A percentile compares a stretch with the other conserved stretches of the same genome.
phyloP scores from a whole-genome alignment of 2,113 vertebrate genomes.

The Empidonax traillii region DNA sequence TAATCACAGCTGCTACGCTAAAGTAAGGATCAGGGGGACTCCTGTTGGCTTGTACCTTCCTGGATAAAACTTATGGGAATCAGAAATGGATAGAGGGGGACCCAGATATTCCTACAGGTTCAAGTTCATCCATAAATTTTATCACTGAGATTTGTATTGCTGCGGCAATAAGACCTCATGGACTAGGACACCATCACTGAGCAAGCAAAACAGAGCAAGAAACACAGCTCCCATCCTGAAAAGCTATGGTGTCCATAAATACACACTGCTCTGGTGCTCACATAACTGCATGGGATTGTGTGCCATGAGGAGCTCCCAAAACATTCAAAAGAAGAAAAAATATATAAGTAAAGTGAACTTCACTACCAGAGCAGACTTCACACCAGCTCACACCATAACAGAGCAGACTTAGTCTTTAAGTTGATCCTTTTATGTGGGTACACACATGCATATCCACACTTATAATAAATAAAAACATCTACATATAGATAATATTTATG shows the following conservation, averaged over 20 bases:
- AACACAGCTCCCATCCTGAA: neutral
- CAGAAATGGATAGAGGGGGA: neutral
- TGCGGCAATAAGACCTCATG: neutral
- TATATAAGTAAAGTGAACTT: neutral
- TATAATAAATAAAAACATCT: neutral
- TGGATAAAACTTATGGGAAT: neutral
- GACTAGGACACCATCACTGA: neutral
- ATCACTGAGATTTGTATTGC: neutral
- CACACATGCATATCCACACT: neutral
- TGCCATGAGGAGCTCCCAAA: neutral
- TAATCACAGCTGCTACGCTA: neutral
- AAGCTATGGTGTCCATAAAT: neutral
- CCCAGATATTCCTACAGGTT: neutral
- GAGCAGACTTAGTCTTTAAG: neutral
- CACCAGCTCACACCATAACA: neutral
- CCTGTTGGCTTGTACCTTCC: neutral
- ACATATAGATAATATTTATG: neutral
- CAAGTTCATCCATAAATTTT: neutral
- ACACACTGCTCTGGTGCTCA: neutral
- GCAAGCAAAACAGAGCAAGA: neutral
- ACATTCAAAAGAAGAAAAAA: neutral
- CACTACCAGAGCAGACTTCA: neutral
- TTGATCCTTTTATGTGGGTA: neutral
- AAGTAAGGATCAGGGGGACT: neutral
- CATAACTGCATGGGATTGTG: fast-evolving